These are phyloP conservation scores for Agrotis ipsilon DNA, from an alignment of 2,888 invertebrate genomes.

Conservation along the genomic window DNA sequence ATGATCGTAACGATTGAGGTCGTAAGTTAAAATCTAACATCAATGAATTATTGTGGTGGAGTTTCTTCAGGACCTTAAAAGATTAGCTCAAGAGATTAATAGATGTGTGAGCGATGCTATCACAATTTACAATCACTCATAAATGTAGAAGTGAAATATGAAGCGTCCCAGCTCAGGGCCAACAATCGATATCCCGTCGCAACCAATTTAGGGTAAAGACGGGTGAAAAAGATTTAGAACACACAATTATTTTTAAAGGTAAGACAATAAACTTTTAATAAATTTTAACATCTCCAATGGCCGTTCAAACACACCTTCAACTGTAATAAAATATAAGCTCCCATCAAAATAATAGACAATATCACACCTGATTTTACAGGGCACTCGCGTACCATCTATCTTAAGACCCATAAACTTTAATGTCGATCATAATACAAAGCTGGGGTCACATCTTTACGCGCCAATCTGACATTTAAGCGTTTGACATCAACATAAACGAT, in stretches of 20 bases:
- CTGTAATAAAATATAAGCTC: constrained; percentile 38
- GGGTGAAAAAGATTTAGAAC: constrained; percentile 7
- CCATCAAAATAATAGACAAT: constrained; percentile 56
- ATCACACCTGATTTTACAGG: constrained; percentile 60
- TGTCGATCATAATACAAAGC: constrained; percentile 57
- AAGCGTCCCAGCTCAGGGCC: neutral
- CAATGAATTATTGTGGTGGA: constrained; percentile 42
- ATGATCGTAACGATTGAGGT: constrained; percentile 42
- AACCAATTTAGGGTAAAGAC: constrained; percentile 19
- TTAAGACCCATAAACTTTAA: constrained; percentile 61
- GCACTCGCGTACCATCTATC: constrained; percentile 54
- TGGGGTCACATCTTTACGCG: constrained; percentile 64
- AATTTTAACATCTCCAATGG: constrained; percentile 35
- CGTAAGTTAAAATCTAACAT: constrained; percentile 46
- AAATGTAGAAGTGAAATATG: constrained; percentile 15
- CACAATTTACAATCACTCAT: constrained; percentile 17
- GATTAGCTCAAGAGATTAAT: constrained; percentile 13
- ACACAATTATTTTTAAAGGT: constrained; percentile 22
- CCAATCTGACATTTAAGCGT: constrained; percentile 63
- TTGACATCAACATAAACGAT: constrained; percentile 69
- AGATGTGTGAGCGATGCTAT: constrained; percentile 19
- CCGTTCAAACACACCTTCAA: constrained; percentile 22
- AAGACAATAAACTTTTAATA: constrained; percentile 38
- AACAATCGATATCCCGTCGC: constrained; percentile 25
- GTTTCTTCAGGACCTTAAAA: constrained; percentile 14